Conservation (phyloP, 2,113 vertebrate genomes). For the Girardinichthys multiradiatus region DNA sequence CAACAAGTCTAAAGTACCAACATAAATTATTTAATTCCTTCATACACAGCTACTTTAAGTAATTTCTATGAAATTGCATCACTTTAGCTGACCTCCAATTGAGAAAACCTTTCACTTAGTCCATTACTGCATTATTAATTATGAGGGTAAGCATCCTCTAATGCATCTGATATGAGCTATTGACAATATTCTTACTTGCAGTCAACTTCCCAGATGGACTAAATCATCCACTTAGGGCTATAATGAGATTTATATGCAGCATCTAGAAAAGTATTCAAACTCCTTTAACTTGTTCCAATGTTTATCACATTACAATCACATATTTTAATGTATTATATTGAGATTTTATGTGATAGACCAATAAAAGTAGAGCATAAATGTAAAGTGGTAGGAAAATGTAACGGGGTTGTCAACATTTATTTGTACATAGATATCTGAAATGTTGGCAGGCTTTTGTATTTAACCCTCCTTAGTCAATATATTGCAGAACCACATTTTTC, state of each 20-base stretch:
- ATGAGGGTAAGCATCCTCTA: slow-evolving; percentile 12
- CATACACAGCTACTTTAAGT: slow-evolving; percentile 4
- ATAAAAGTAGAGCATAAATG: too few relatives aligned
- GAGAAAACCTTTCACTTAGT: slow-evolving; percentile 15
- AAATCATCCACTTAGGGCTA: slow-evolving; percentile 20
- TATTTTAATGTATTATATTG: too few relatives aligned
- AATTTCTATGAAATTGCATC: slow-evolving; percentile 10
- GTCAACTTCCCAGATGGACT: slow-evolving; percentile 31
- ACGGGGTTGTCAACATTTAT: too few relatives aligned
- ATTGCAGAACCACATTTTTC: too few relatives aligned
- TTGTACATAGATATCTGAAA: too few relatives aligned
- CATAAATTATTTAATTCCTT: slow-evolving; percentile 25
- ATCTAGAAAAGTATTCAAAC: too few relatives aligned
- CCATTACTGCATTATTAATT: slow-evolving; percentile 21
- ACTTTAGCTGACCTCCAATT: slow-evolving; percentile 1
- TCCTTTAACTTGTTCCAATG: too few relatives aligned
- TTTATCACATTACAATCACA: too few relatives aligned
- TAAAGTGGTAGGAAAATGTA: too few relatives aligned
- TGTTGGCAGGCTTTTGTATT: too few relatives aligned
- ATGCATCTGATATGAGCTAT: slow-evolving; percentile 39
- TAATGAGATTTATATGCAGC: neutral
- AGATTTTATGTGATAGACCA: too few relatives aligned
- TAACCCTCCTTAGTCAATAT: too few relatives aligned
- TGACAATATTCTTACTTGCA: slow-evolving; percentile 21
- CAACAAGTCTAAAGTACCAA: neutral